Evolutionary conservation across 2,888 invertebrate species (phyloP), one percentile per base, ranked within the genome.

Genomic region (Zootermopsis nevadensis): DNA sequence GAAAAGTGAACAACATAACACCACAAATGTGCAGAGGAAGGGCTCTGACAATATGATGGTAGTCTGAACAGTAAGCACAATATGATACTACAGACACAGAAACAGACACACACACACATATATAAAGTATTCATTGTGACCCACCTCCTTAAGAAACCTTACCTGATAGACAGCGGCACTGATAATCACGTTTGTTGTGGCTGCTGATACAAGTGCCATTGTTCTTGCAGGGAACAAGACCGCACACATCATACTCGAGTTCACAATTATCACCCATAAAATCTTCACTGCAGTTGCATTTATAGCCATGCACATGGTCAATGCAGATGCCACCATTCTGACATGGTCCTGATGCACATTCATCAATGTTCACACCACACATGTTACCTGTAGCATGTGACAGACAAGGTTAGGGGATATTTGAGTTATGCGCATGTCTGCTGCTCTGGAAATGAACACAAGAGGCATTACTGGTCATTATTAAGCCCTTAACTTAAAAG

Each of bases 111-210:
- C 10, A 38, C 38, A 4, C 10, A 7, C 10, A 38, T 10, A 38
- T 10, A 38, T 38, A 10, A 4, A 38, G 38, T 38, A 38, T 10
- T 4, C 10, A 4, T 38, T 38, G 38, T 38, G 38, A 38, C 38
- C 38, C 38, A 38, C 10, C 10, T 38, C 10, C 38, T 38, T 4
- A 38, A 48, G 19, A 15, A 60, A 4, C 27, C 85, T 86, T 86
- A 90, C 91, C 95, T 76, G 90, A 88, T 27, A 90, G 90, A 88
- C 95, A 95, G 84, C 92, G 91, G 90, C 95, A 95, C 31, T 90
- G 88, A 87, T 90, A 93, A 67, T 91, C 91, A 7, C 89, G 89
- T 76, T 89, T 89, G 35, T 90, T 91, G 24, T 88, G 87, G 83
- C 86, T 86, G 83, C 86, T 86, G 69, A 91, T 89, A 87, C 95